phyloP scores from a whole-genome alignment of 1,140 invertebrate species.

The Sesamia nonagrioides region DNA sequence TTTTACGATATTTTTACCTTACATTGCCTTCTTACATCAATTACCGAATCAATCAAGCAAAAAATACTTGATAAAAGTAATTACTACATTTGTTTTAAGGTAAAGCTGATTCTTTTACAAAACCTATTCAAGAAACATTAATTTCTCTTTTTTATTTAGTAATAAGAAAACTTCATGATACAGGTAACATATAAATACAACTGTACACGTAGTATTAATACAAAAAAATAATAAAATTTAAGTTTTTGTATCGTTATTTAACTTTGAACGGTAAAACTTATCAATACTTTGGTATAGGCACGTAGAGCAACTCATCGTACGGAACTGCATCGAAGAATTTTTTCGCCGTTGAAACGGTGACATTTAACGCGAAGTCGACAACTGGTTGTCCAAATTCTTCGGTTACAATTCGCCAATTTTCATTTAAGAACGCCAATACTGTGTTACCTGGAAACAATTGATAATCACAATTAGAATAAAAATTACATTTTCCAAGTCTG shows the following conservation, averaged over 20 bases:
- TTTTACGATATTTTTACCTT: too few relatives aligned
- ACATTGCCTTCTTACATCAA: too few relatives aligned
- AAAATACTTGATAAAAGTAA: too few relatives aligned
- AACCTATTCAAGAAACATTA: too few relatives aligned
- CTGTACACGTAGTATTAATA: background rate
- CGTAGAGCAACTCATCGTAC: constrained; percentile 78
- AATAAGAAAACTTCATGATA: too few relatives aligned
- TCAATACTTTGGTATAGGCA: constrained; percentile 82
- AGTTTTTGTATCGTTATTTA: constrained; percentile 1
- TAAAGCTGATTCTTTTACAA: too few relatives aligned
- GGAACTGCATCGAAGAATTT: constrained; percentile 82
- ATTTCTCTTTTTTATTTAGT: too few relatives aligned
- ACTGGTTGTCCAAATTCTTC: constrained; percentile 83
- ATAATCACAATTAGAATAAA: too few relatives aligned
- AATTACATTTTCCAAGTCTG: too few relatives aligned
- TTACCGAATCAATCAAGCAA: too few relatives aligned
- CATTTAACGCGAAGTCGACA: constrained; percentile 81
- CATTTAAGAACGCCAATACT: constrained; percentile 80
- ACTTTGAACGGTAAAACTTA: background rate
- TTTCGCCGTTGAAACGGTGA: constrained; percentile 76
- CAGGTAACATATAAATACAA: too few relatives aligned
- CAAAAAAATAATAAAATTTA: background rate
- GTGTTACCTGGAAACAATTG: constrained; percentile 74
- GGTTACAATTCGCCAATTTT: constrained; percentile 83
- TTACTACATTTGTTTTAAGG: too few relatives aligned